phyloP scores from a whole-genome alignment of 2,113 vertebrate species.

The Myiozetetes cayanensis region DNA sequence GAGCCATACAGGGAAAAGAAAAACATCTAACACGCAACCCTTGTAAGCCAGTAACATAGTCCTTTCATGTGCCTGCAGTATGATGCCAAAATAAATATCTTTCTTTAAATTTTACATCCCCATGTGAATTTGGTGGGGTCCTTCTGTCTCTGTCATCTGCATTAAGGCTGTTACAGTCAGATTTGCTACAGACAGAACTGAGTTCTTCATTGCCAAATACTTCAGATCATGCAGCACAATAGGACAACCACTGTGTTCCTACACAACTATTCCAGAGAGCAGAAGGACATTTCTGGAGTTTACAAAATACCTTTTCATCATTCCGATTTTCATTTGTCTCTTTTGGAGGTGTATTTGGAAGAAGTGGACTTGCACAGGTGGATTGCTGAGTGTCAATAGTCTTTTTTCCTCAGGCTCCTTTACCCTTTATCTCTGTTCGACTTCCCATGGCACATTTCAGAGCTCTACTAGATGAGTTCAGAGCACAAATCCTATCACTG shows the following conservation, averaged over 20 bases:
- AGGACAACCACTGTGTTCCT: background rate
- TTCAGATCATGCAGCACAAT: background rate
- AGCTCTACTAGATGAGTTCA: background rate
- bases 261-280: background rate
- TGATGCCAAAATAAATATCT: background rate
- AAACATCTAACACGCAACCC: background rate
- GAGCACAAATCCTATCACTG: slow-evolving; percentile 42
- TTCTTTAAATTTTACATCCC: background rate
- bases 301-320: background rate
- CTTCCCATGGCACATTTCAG: background rate
- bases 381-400: background rate
- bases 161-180: background rate
- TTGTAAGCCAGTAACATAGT: background rate
- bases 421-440: background rate
- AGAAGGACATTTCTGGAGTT: background rate
- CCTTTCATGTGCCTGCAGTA: background rate
- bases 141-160: background rate
- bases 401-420: background rate
- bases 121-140: background rate
- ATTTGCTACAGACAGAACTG: background rate
- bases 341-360: background rate
- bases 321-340: background rate
- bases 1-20: background rate
- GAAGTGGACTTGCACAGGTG: background rate
- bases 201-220: background rate